Base-by-base conservation (phyloP, 2,797 vertebrate species). In the Coendou prehensilis region DNA sequence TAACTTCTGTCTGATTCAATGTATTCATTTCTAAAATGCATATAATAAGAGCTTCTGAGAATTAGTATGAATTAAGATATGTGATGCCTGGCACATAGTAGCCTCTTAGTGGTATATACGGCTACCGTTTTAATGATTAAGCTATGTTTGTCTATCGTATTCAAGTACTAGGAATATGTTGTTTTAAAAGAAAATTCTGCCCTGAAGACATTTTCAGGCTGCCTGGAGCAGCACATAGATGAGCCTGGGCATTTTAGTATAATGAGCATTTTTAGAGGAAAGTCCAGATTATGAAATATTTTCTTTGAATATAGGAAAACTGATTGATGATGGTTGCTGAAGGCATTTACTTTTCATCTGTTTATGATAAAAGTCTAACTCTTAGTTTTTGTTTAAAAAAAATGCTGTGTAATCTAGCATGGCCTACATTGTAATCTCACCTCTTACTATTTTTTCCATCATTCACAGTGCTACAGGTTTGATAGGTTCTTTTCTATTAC, bases 301-400 rank as follows among this genome's bases (percentile, higher is more conserved):
- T 11, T 0, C 64, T 22, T 47, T 75, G 23, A 47, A 45, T 45
- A 28, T 75, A 47, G 13, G 45, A 75, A 47, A 75, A 75, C 2
- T 22, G n/a, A 28, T 83, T 91, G 79, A 91, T 54, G 41, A 83
- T 45, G 47, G n/a, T 64, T 56, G 1, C 17, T 86, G 64, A 86
- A 59, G 15, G 37, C 26, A 87, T 87, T 93, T 92, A 4, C 23
- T 93, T 96, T 85, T 80, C 26, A 87, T 75, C 15, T 86, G 33
- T 64, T 97, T 71, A 92, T 3, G 94, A 93, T 63, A 81, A 96
- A 95, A 86, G 20, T 5, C 7, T 37, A 87, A 8, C 22, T 76
- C 23, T 2, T 45, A 54, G 9, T 13, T 93, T 87, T 71, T 10
- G 1, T 91, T 93, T 63, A 63, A 45, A 6, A 47, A 69, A 20